Evolutionary conservation across 1,140 invertebrate species (phyloP), one percentile per base, ranked within the genome.

Genomic region (Contarinia nasturtii): DNA sequence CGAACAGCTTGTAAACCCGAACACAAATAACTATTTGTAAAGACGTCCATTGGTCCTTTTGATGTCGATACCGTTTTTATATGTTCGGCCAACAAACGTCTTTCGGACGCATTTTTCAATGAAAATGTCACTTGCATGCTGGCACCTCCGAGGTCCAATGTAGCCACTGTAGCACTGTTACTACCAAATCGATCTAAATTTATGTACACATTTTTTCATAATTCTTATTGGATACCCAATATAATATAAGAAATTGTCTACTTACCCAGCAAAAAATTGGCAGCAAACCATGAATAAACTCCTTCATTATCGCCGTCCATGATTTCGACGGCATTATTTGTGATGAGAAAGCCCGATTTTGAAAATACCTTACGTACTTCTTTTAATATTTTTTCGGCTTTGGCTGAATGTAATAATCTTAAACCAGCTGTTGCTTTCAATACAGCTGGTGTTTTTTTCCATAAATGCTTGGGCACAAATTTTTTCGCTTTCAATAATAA

Each of bases 221-320:
- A 34, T n/a, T n/a, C n/a, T n/a, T n/a, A n/a, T 34, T 8, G 33
- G 11, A 51, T 37, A 42, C 44, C 55, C 14, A 66, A 58, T 15
- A 15, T 40, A 15, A 60, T 71, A 70, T n/a, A n/a, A n/a, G n/a
- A n/a, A n/a, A n/a, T n/a, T n/a, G n/a, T n/a, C n/a, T n/a, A n/a
- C n/a, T n/a, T 60, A 77, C 84, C 79, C 49, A 87, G 64, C 7
- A 94, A 64, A 54, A 89, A 90, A 63, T 94, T 94, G 5, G 93
- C 77, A 0, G 89, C 93, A 59, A 91, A 88, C 91, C 91, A 96
- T 12, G 86, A 89, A 63, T 82, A 93, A 44, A 94, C 79, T 43
- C 87, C 93, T 70, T 97, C 93, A 58, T 94, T 86, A 1, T 75
- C 75, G 2, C 90, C 92, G 56, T 90, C 84, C 86, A 98, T 89